Evolutionary conservation across 2,113 vertebrate species (phyloP), one percentile per base, ranked within the genome.

Genomic region (Gallinago media): DNA sequence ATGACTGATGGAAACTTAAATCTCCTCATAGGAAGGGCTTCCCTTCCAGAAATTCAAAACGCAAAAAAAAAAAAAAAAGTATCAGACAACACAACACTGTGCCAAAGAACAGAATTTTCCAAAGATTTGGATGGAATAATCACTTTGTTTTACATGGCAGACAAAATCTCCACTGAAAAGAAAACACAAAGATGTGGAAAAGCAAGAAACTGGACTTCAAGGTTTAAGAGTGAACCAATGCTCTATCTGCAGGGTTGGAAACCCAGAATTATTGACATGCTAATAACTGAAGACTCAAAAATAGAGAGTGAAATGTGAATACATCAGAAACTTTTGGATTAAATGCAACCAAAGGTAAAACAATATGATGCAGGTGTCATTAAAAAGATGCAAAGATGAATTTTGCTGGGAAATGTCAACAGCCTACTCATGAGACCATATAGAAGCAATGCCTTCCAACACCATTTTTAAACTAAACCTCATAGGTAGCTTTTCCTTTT

Each of bases 1-100:
- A 78, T 97, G 95, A 96, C 88, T 73, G 96, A 97, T 92, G 97
- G 97, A 98, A 98, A 98, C 72, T 97, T 91, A 97, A 97, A 40
- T 94, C 91, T 94, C 75, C 71, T 95, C 92, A 85, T 42, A 92
- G 91, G 94, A 95, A 97, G 96, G 76, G 66, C 90, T 98, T 97
- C 89, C 97, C 95, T 97, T 97, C 97, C 97, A 98, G 96, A 98
- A 98, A 97, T 22, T 67, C 59, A 91, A 79, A 96, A 95, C 15
- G 71, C 58, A 83, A 76, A 8, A 52, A 87, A 47, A 8, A 40
- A 95, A 70, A 8, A 40, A 95, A 70, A 94, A 55, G 91, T 67
- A 95, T 94, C 94, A 95, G 97, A 91, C 94, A 86, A 84, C 78
- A 94, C 26, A 65, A 81, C 18, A 40, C 29, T 27, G 59, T 89